Evolutionary conservation across 2,797 vertebrate genomes (phyloP).

Genomic region (Liasis olivaceus): DNA sequence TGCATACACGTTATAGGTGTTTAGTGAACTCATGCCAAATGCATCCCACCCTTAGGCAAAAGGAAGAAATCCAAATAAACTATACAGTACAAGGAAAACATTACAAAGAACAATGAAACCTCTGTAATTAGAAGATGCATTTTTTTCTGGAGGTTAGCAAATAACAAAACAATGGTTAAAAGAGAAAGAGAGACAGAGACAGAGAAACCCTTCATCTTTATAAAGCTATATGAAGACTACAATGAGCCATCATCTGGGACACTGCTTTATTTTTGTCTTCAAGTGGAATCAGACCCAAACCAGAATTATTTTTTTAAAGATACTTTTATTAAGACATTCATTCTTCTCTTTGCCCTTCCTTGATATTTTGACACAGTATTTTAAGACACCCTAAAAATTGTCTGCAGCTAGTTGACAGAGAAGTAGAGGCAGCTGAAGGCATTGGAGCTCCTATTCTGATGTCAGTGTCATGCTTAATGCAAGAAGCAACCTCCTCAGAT

Average conservation of each 20-base stretch:
- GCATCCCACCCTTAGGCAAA: constrained; percentile 55
- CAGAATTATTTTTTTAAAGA: constrained; percentile 39
- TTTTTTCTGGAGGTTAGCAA: constrained; percentile 60
- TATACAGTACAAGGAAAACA: constrained; percentile 62
- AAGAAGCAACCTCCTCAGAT: constrained; percentile 48
- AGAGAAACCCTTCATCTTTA: constrained; percentile 17
- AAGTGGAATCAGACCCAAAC: constrained; percentile 65
- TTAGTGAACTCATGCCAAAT: constrained; percentile 64
- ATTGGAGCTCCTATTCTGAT: constrained; percentile 72
- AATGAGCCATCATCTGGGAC: constrained; percentile 57
- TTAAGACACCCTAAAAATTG: constrained; percentile 69
- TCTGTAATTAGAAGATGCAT: constrained; percentile 42
- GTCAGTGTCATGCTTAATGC: constrained; percentile 75
- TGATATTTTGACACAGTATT: constrained; percentile 52
- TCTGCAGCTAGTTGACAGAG: constrained; percentile 75
- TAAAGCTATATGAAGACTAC: constrained; percentile 59
- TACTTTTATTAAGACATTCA: constrained; percentile 1
- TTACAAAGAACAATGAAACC: constrained; percentile 53
- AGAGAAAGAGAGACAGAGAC: neutral
- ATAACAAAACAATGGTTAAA: constrained; percentile 65
- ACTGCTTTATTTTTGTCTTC: constrained; percentile 64
- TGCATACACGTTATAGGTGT: constrained; percentile 64
- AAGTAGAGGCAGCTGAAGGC: constrained; percentile 78
- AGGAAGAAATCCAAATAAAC: constrained; percentile 67
- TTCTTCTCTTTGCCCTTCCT: neutral